These are phyloP conservation scores for Oscheius onirici DNA, from an alignment of 2,888 invertebrate genomes.

Conservation along the genomic window DNA sequence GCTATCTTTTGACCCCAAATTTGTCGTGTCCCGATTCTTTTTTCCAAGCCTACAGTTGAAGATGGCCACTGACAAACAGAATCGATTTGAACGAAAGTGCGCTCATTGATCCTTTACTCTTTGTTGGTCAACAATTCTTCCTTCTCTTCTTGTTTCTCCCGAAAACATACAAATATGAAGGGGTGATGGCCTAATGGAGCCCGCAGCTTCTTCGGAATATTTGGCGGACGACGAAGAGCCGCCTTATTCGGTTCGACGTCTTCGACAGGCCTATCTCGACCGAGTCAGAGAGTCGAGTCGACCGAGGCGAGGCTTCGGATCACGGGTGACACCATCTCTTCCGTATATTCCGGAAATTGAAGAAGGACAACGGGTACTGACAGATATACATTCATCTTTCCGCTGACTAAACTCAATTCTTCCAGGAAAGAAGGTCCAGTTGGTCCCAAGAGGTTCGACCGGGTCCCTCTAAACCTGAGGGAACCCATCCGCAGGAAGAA, in stretches of 20 bases:
- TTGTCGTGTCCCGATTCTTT: background rate
- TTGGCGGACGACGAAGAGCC: slow-evolving; percentile 39
- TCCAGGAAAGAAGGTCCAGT: slow-evolving; percentile 51
- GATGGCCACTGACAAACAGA: slow-evolving; percentile 23
- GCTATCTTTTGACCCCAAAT: background rate
- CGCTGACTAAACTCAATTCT: background rate
- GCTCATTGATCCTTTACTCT: background rate
- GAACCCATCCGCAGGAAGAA: too few species aligned
- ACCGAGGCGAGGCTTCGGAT: slow-evolving; percentile 37
- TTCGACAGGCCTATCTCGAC: slow-evolving; percentile 51
- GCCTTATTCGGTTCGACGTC: slow-evolving; percentile 49
- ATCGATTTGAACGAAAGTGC: slow-evolving; percentile 11
- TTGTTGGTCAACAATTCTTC: background rate
- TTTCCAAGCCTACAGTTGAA: slow-evolving; percentile 11
- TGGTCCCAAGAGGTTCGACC: slow-evolving; percentile 34
- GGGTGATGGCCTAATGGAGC: slow-evolving; percentile 26
- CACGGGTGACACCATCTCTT: slow-evolving; percentile 47
- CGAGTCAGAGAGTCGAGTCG: slow-evolving; percentile 33
- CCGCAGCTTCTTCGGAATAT: slow-evolving; percentile 30
- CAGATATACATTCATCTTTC: background rate
- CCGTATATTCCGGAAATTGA: slow-evolving; percentile 62
- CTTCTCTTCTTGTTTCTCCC: background rate
- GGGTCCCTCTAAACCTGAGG: background rate
- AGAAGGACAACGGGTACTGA: slow-evolving; percentile 39
- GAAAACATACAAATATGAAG: background rate